Evolutionary conservation across 1,140 invertebrate species (phyloP).

Genomic region (Eriosoma lanigerum): DNA sequence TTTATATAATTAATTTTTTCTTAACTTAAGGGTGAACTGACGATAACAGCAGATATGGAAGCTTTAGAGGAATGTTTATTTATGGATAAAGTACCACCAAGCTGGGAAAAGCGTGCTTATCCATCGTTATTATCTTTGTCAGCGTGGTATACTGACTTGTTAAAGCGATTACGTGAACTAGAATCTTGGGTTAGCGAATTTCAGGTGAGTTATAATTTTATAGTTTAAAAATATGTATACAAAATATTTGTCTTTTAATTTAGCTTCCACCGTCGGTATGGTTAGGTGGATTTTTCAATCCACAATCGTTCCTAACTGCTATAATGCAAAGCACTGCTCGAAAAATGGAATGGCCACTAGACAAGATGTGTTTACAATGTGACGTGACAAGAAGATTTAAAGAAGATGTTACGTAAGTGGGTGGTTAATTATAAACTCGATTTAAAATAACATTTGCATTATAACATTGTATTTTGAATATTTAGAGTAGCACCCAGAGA

Average conservation of each 20-base stretch:
- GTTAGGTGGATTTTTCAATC: constrained; percentile 94
- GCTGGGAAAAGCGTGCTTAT: constrained; percentile 84
- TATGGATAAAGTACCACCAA: constrained; percentile 81
- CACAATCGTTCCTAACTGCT: constrained; percentile 93
- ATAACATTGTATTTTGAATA: constrained; percentile 3
- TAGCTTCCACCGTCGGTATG: constrained; percentile 82
- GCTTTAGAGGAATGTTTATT: constrained; percentile 78
- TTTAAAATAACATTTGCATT: not conserved
- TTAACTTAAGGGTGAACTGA: constrained; percentile 76
- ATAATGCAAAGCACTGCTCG: constrained; percentile 96
- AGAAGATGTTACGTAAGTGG: constrained; percentile 74
- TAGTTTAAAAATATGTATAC: not conserved
- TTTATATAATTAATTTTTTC: not conserved
- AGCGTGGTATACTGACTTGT: constrained; percentile 85
- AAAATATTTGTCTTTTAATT: constrained; percentile 14
- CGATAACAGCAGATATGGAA: constrained; percentile 92
- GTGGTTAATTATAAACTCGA: no score
- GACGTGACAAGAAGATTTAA: constrained; percentile 91
- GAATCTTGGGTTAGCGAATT: constrained; percentile 80
- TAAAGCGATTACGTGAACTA: constrained; percentile 75
- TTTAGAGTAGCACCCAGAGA: constrained; percentile 77
- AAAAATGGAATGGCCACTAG: constrained; percentile 93
- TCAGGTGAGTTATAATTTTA: constrained; percentile 60
- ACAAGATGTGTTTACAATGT: constrained; percentile 92
- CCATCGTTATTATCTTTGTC: constrained; percentile 83